Conservation (phyloP, 53 echinoderm and acorn worm genomes). For the Apostichopus leukothele region DNA sequence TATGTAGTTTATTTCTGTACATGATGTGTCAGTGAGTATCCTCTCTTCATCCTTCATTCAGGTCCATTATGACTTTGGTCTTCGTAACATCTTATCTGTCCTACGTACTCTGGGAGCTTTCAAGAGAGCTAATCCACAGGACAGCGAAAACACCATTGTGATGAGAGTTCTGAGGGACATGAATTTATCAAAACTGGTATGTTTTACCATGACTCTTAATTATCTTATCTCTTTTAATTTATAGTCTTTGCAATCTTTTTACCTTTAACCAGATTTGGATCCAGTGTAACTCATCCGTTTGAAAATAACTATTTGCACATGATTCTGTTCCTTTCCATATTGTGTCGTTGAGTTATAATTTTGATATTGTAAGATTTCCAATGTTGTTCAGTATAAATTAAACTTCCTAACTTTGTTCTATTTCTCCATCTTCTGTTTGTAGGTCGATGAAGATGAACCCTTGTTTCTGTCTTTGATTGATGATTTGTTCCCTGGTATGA, state of each 20-base stretch:
- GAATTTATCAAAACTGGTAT: slow-evolving; percentile 97
- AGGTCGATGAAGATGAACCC: slow-evolving; percentile 99
- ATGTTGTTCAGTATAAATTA: too few species aligned
- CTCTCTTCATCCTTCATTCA: not conserved
- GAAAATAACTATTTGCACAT: too few species aligned
- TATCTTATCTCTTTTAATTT: too few species aligned
- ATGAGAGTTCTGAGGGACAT: slow-evolving; percentile 98
- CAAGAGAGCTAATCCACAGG: slow-evolving; percentile 92
- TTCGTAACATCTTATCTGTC: slow-evolving; percentile 96
- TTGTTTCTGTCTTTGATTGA: slow-evolving; percentile 96
- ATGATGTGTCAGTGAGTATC: not conserved
- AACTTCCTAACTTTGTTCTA: too few species aligned
- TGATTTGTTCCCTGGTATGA: slow-evolving; percentile 99
- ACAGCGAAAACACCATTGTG: slow-evolving; percentile 87
- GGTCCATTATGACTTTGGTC: slow-evolving; percentile 99
- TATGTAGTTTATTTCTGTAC: too few species aligned
- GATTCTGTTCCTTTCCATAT: too few species aligned
- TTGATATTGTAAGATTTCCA: too few species aligned
- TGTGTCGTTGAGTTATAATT: too few species aligned
- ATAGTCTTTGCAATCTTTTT: too few species aligned
- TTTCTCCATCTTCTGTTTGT: not conserved
- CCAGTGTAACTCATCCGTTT: too few species aligned
- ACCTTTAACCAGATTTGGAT: too few species aligned
- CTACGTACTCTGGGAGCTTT: slow-evolving; percentile 93
- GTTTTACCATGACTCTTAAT: not conserved